Evolutionary conservation across 2,888 invertebrate species (phyloP).

Genomic region (Parelbella ahira): DNA sequence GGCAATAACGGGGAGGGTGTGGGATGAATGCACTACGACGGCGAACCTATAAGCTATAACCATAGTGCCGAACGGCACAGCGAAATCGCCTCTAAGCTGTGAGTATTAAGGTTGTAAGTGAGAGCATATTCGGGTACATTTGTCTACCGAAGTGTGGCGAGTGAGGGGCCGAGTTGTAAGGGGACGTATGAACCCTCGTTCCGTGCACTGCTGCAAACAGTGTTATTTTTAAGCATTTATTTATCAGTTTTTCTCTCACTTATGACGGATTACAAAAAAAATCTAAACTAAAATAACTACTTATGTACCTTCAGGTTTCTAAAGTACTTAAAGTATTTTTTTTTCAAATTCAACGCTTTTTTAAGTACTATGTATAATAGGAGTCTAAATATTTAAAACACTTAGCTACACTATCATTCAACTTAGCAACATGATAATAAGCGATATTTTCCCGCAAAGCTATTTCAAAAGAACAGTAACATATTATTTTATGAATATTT

Average conservation of each 20-base stretch:
- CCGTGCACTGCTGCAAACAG: conserved; percentile 53
- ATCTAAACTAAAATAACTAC: too few relatives aligned
- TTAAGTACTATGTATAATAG: too few relatives aligned
- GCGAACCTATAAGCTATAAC: conserved; percentile 41
- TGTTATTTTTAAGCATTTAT: conserved; percentile 52
- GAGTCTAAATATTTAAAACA: too few relatives aligned
- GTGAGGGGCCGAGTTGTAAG: conserved; percentile 62
- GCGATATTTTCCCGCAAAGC: too few relatives aligned
- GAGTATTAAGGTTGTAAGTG: conserved; percentile 35
- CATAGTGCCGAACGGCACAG: conserved; percentile 28
- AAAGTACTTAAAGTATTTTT: too few relatives aligned
- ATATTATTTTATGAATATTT: too few relatives aligned
- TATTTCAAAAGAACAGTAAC: too few relatives aligned
- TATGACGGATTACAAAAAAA: neutral
- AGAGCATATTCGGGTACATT: conserved; percentile 42
- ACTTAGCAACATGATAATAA: too few relatives aligned
- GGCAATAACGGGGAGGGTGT: conserved; percentile 70
- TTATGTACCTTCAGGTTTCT: too few relatives aligned
- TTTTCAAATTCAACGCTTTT: too few relatives aligned
- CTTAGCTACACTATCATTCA: too few relatives aligned
- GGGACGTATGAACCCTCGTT: conserved; percentile 56
- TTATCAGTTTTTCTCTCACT: conserved; percentile 44
- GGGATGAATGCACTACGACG: conserved; percentile 65
- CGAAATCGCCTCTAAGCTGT: conserved; percentile 45
- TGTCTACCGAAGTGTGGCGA: conserved; percentile 63